A percentile compares a stretch with the other conserved stretches of the same genome.
These are phyloP conservation scores for Phaethornis superciliosus DNA, from an alignment of 2,113 vertebrate species.

Conservation along the genomic window DNA sequence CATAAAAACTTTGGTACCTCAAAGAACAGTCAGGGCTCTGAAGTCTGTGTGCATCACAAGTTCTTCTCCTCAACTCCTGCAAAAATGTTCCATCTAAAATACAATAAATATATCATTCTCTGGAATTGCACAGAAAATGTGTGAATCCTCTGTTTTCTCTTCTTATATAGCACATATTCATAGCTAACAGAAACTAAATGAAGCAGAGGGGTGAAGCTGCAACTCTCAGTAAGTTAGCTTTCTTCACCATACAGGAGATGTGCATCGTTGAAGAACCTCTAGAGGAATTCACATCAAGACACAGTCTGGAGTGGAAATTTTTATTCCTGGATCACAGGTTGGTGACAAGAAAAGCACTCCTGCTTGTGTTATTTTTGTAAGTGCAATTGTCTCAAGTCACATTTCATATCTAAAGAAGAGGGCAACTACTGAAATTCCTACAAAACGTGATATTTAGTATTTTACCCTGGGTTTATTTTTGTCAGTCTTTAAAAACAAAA, in stretches of 20 bases:
- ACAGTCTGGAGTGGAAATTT: conserved; percentile 88
- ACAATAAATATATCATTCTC: neutral
- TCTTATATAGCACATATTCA: neutral
- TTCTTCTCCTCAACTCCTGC: neutral
- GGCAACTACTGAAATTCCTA: neutral
- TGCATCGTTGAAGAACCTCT: conserved; percentile 81
- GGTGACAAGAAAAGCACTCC: conserved; percentile 61
- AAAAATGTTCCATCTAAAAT: conserved; percentile 6
- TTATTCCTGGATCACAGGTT: conserved; percentile 87
- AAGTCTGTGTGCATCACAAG: neutral
- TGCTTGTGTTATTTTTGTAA: neutral
- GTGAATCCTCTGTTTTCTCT: neutral
- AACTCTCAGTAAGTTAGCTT: neutral
- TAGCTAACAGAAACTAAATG: conserved; percentile 24
- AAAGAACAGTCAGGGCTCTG: neutral
- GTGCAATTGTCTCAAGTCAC: neutral
- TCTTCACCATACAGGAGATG: conserved; percentile 79
- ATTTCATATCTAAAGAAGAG: neutral
- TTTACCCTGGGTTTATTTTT: conserved; percentile 14
- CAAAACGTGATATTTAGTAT: neutral
- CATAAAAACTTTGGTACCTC: neutral
- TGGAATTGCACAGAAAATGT: neutral
- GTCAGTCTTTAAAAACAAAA: neutral
- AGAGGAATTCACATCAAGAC: conserved; percentile 86
- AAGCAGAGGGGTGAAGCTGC: neutral